Conservation (phyloP, 1,140 invertebrate species). For the Epicauta chinensis region DNA sequence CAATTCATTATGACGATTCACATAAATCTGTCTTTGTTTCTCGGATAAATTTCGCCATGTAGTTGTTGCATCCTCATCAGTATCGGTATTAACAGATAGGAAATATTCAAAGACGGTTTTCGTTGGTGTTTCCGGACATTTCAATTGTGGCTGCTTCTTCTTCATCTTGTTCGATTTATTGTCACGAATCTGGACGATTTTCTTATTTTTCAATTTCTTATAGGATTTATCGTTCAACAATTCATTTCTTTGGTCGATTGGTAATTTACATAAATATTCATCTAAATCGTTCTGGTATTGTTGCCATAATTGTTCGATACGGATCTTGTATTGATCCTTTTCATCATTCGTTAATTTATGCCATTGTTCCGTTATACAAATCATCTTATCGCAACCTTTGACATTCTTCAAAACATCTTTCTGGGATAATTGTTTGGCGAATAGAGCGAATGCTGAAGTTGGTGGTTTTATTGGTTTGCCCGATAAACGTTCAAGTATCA, state of each 20-base stretch:
- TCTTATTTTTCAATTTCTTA: too few relatives aligned
- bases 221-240: constrained; percentile 18
- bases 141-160: constrained; percentile 37
- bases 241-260: constrained; percentile 36
- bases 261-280: constrained; percentile 43
- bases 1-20: constrained; percentile 14
- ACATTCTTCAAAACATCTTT: constrained; percentile 42
- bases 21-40: constrained; percentile 37
- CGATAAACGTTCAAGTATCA: constrained; percentile 30
- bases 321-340: constrained; percentile 40
- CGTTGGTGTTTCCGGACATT: constrained; percentile 9
- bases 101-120: not conserved
- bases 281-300: constrained; percentile 46
- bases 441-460: constrained; percentile 48
- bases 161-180: constrained; percentile 33
- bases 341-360: constrained; percentile 44
- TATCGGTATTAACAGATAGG: constrained; percentile 30
- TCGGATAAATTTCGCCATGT: constrained; percentile 34
- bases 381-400: constrained; percentile 47
- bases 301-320: constrained; percentile 36
- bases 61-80: constrained; percentile 39
- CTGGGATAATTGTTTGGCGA: constrained; percentile 44
- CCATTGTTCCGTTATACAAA: constrained; percentile 46
- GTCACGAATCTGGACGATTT: too few relatives aligned
- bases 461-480: constrained; percentile 45